A percentile compares a stretch with the other conserved stretches of the same genome.
These are phyloP conservation scores for Scaptomyza reducta DNA, from an alignment of 2,888 invertebrate species.

Conservation along the genomic window DNA sequence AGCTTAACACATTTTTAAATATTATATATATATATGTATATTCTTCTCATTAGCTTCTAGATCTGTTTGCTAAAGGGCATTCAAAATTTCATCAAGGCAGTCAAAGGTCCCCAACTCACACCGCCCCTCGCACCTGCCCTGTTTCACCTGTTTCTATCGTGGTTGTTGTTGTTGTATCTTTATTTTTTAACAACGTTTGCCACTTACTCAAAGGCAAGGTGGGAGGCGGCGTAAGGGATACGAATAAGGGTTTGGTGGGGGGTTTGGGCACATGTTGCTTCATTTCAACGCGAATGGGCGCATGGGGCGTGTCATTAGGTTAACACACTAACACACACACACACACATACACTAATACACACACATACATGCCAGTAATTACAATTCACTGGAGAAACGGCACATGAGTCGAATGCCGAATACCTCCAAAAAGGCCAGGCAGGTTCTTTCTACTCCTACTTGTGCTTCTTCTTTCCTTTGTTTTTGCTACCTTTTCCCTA, in stretches of 20 bases:
- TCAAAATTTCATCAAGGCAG: no score
- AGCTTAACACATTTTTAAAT: no score
- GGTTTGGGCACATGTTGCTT: constrained; percentile 1
- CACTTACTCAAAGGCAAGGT: constrained; percentile 50
- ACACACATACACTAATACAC: constrained; percentile 38
- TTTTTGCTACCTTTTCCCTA: neutral
- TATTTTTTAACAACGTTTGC: constrained; percentile 60
- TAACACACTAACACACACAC: constrained; percentile 71
- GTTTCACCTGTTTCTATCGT: constrained; percentile 8
- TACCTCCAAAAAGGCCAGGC: constrained; percentile 4
- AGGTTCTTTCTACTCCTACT: constrained; percentile 4
- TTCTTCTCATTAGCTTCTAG: no score
- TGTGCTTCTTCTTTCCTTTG: neutral
- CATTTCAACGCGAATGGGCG: constrained; percentile 17
- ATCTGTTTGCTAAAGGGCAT: no score
- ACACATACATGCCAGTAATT: constrained; percentile 76
- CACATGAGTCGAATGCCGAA: constrained; percentile 22
- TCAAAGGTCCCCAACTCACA: no score
- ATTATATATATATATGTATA: no score
- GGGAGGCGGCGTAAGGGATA: no score
- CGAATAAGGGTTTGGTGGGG: no score
- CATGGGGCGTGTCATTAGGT: constrained; percentile 70
- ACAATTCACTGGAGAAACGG: constrained; percentile 69
- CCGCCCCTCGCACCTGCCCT: no score
- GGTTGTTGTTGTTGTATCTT: constrained; percentile 14